Base-by-base conservation (phyloP, 1,140 invertebrate genomes). In the Macrobrachium rosenbergii region DNA sequence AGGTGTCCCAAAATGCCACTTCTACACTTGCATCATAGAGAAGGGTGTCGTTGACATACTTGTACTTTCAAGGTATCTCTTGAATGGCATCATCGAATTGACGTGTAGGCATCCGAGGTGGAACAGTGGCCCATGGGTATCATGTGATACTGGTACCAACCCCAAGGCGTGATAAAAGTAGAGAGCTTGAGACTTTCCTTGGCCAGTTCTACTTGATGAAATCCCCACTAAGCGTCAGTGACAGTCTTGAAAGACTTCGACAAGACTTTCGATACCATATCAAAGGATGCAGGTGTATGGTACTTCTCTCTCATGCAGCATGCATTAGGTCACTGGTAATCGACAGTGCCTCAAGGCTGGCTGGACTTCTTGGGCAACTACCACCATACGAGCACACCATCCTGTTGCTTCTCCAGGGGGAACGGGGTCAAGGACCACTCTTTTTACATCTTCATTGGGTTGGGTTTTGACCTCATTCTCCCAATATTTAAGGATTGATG, bases 111-210 rank as follows among this genome's bases (percentile, higher is more conserved):
- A 19, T 78, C 45, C 76, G 37, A 37, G 3, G 43, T 19, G 43
- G 76, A 14, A 28, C 76, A 78, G 52, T 78, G 76, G 12, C 43
- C 76, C 76, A 78, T 78, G 37, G 76, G 43, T 52, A 19, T 78
- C 43, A 12, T 37, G 45, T 52, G 58, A 59, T 78, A 78, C 14
- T 58, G 37, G 43, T 76, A 76, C 28, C 43, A 8, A 52, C 76
- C 76, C 76, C 76, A 78, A 3, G 76, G 76, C 6, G 52, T 78
- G 76, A 78, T 78, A 19, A 78, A 78, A 21, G 76, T 78, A 12
- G 76, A 52, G 43, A 78, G 76, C 17, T 19, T 21, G 5, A 21
- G 8, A 76, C 11, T 16, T 43, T 76, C 11, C 11, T 76, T 43
- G 45, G 23, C 73, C 73, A 76, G 11, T 10, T 76, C 73, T 19